phyloP scores from a whole-genome alignment of 2,797 vertebrate species.

The Vespertilio murinus region DNA sequence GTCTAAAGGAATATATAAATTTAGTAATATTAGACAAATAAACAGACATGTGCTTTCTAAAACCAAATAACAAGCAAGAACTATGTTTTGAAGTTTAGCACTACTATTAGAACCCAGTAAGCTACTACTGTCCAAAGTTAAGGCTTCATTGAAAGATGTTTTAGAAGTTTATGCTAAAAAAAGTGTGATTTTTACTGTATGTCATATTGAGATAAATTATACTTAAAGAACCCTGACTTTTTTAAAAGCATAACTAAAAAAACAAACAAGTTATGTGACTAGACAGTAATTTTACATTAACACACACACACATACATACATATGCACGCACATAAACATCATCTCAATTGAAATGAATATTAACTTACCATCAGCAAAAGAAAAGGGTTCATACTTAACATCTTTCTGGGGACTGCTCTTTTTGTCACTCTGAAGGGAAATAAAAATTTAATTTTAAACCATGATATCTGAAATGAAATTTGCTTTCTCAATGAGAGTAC shows the following conservation, averaged over 20 bases:
- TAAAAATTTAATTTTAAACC: conserved; percentile 62
- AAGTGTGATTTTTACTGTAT: neutral
- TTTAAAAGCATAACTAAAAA: neutral
- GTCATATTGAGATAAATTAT: conserved; percentile 11
- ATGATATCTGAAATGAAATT: conserved; percentile 41
- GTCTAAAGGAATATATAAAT: conserved; percentile 84
- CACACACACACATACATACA: neutral
- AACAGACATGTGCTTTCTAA: neutral
- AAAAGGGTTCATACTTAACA: conserved; percentile 93
- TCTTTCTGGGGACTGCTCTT: conserved; percentile 87
- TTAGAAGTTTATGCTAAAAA: neutral
- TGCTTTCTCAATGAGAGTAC: neutral
- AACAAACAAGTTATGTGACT: neutral
- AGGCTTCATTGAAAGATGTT: neutral
- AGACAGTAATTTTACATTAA: conserved; percentile 28
- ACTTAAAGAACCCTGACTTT: conserved; percentile 5
- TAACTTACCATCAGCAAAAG: conserved; percentile 93
- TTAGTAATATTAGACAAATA: neutral
- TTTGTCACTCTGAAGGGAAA: conserved; percentile 83
- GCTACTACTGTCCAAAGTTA: neutral
- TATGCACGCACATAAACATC: neutral
- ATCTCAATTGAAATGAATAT: conserved; percentile 28
- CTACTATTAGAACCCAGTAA: neutral
- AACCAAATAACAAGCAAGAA: neutral
- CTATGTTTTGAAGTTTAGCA: neutral